These are phyloP conservation scores for Prosopocoilus inquinatus DNA, from an alignment of 2,888 invertebrate genomes.

Conservation along the genomic window DNA sequence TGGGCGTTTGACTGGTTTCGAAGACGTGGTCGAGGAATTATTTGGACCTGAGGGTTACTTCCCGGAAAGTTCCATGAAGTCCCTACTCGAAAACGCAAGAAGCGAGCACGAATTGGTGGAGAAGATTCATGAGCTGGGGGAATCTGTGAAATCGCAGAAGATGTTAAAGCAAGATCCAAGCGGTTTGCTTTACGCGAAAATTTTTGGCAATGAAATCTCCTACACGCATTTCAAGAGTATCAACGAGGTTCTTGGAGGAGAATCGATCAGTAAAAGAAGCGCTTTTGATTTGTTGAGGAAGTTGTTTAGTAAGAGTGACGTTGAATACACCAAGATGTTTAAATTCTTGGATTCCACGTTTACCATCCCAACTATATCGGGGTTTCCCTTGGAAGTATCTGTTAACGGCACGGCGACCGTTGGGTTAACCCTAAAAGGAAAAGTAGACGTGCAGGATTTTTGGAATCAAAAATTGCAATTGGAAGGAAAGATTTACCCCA, in stretches of 20 bases:
- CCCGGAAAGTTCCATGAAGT: constrained; percentile 25
- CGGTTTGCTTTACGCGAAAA: constrained; percentile 28
- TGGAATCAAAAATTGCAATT: constrained; percentile 25
- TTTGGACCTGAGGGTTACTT: constrained; percentile 57
- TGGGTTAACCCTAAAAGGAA: constrained; percentile 28
- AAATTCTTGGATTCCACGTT: constrained; percentile 28
- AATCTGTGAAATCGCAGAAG: constrained; percentile 19
- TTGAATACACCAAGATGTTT: constrained; percentile 30
- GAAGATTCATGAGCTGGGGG: constrained; percentile 21
- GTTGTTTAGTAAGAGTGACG: constrained; percentile 25
- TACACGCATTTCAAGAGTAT: constrained; percentile 26
- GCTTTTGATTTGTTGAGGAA: constrained; percentile 24
- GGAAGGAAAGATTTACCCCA: constrained; percentile 31
- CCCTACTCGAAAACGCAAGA: constrained; percentile 21
- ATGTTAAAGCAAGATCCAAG: constrained; percentile 23
- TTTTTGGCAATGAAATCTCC: constrained; percentile 32
- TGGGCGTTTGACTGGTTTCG: constrained; percentile 61
- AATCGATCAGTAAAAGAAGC: constrained; percentile 14
- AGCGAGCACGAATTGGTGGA: constrained; percentile 8
- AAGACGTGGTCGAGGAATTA: constrained; percentile 59
- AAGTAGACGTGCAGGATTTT: constrained; percentile 28
- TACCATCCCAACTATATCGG: constrained; percentile 30
- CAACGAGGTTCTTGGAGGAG: constrained; percentile 17
- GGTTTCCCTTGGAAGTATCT: constrained; percentile 29
- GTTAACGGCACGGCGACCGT: constrained; percentile 30